phyloP scores from a whole-genome alignment of 2,113 vertebrate species.

The Danionella cerebrum region DNA sequence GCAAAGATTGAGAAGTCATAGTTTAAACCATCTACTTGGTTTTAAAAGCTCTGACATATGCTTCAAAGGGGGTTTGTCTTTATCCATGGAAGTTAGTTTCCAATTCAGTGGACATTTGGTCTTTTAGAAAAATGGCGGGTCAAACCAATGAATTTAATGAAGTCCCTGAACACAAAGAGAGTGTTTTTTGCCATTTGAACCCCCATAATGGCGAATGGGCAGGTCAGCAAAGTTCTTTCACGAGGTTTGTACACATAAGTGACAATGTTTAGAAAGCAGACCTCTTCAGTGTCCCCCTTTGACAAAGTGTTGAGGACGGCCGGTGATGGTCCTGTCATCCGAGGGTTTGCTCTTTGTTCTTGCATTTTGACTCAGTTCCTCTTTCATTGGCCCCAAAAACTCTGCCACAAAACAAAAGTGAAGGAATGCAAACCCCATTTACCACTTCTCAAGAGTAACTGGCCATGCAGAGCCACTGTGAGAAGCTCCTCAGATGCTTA shows the following conservation, averaged over 20 bases:
- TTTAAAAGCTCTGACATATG: conserved; percentile 70
- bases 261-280: conserved; percentile 83
- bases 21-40: conserved; percentile 50
- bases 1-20: conserved; percentile 64
- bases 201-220: conserved; percentile 92
- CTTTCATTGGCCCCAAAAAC: conserved; percentile 69
- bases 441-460: conserved; percentile 47
- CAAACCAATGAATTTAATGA: conserved; percentile 99
- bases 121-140: conserved; percentile 92
- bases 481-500: neutral
- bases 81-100: conserved; percentile 75
- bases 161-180: conserved; percentile 88
- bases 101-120: conserved; percentile 96
- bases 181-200: conserved; percentile 94
- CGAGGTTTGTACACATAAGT: conserved; percentile 98
- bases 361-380: conserved; percentile 66
- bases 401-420: conserved; percentile 74
- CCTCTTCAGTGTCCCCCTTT: conserved; percentile 81
- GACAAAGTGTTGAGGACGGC: conserved; percentile 93
- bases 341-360: conserved; percentile 82
- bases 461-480: conserved; percentile 21
- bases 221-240: conserved; percentile 96
- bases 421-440: conserved; percentile 82
- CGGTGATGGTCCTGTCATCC: conserved; percentile 83
- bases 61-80: conserved; percentile 70